These are phyloP conservation scores for Tetramorium alpestre DNA, from an alignment of 1,140 invertebrate genomes.

Conservation along the genomic window DNA sequence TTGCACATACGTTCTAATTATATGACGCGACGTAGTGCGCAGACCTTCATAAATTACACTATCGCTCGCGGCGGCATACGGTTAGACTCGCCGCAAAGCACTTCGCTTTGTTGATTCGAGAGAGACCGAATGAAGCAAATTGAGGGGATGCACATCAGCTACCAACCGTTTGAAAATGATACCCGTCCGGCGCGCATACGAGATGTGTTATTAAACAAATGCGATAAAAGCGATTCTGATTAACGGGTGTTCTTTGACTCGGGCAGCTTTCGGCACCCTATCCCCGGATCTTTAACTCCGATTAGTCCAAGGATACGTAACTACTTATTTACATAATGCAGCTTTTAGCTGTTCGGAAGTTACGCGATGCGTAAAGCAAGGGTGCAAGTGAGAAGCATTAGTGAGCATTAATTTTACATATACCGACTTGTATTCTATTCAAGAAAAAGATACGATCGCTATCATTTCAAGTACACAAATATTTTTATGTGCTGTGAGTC, in stretches of 20 bases:
- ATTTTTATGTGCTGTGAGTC: background rate
- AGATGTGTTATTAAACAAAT: conserved; percentile 41
- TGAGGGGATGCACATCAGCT: conserved; percentile 17
- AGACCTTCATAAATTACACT: conserved; percentile 48
- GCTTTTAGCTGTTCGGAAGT: conserved; percentile 50
- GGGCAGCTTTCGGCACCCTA: background rate
- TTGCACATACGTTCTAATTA: conserved; percentile 56
- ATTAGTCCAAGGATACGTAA: conserved; percentile 50
- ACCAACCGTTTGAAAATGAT: conserved; percentile 42
- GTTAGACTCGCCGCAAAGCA: conserved; percentile 37
- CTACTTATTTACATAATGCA: conserved; percentile 52
- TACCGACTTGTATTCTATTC: background rate
- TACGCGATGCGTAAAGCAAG: conserved; percentile 51
- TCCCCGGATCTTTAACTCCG: conserved; percentile 39
- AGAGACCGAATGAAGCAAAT: conserved; percentile 39
- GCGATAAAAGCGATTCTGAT: conserved; percentile 43
- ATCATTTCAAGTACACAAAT: background rate
- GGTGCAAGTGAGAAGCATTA: conserved; percentile 44
- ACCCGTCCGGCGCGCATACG: background rate
- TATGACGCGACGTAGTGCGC: conserved; percentile 27
- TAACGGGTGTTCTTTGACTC: background rate
- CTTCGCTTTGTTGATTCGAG: conserved; percentile 32
- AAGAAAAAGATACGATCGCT: conserved; percentile 1
- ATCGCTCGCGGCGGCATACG: conserved; percentile 41
- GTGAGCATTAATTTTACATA: background rate